Conservation (phyloP, 2,888 invertebrate species). For the Torymus texanus region DNA sequence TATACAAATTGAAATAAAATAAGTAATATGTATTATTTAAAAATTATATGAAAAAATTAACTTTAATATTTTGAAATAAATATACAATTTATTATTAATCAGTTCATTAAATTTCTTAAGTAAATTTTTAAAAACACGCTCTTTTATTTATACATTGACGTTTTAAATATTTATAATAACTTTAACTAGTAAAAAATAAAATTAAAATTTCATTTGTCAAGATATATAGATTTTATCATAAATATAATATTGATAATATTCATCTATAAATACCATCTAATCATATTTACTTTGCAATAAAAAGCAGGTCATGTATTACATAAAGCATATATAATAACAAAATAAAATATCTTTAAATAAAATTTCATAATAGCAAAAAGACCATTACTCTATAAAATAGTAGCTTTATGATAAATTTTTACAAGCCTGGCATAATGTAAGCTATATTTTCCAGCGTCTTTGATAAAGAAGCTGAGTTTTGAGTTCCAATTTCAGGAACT, state of each 20-base stretch:
- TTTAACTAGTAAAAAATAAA: constrained; percentile 23
- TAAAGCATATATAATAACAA: constrained; percentile 43
- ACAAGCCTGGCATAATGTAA: constrained; percentile 83
- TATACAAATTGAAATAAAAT: too few species aligned
- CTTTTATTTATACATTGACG: not conserved
- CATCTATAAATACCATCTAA: constrained; percentile 9
- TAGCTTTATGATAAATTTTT: constrained; percentile 54
- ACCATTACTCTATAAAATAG: too few species aligned
- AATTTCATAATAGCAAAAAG: constrained; percentile 18
- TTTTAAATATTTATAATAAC: too few species aligned
- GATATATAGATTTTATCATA: constrained; percentile 21
- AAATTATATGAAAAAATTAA: too few species aligned
- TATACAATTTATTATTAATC: too few species aligned
- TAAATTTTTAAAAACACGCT: not conserved
- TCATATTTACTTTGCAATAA: constrained; percentile 25
- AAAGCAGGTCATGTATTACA: constrained; percentile 33
- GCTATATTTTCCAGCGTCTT: constrained; percentile 94
- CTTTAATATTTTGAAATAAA: too few species aligned
- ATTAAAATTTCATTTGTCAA: constrained; percentile 22
- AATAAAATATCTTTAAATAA: constrained; percentile 50
- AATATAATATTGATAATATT: constrained; percentile 21
- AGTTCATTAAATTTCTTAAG: not conserved
- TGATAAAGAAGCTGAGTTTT: constrained; percentile 76
- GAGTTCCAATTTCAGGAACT: constrained; percentile 80
- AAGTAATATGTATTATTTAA: too few species aligned